Evolutionary conservation across 2,888 invertebrate species (phyloP).

Genomic region (Ichneumoninae sp.): DNA sequence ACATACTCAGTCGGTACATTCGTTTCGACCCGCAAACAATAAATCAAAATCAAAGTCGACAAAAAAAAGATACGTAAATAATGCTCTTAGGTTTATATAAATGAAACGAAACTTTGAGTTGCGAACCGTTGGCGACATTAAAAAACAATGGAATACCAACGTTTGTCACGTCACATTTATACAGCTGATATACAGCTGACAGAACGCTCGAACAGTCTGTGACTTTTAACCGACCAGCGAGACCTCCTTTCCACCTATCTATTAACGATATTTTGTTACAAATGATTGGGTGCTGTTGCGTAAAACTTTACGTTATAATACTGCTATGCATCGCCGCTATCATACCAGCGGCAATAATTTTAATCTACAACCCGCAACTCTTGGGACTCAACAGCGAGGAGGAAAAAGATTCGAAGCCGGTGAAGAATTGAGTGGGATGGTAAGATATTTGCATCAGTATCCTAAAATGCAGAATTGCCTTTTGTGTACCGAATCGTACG

Average conservation of each 20-base stretch:
- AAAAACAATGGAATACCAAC: background rate
- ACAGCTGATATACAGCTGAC: background rate
- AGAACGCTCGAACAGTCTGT: background rate
- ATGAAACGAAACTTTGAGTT: too few relatives aligned
- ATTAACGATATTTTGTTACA: slow-evolving; percentile 14
- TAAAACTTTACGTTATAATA: slow-evolving; percentile 62
- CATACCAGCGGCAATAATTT: slow-evolving; percentile 64
- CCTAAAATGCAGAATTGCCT: background rate
- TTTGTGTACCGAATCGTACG: too few relatives aligned
- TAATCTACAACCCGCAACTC: slow-evolving; percentile 63
- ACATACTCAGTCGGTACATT: too few relatives aligned
- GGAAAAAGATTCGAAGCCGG: slow-evolving; percentile 4
- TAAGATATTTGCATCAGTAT: background rate
- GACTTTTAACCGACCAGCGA: background rate
- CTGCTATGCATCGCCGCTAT: slow-evolving; percentile 59
- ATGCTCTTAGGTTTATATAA: too few relatives aligned
- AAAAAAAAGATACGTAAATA: too few relatives aligned
- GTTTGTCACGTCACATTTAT: background rate
- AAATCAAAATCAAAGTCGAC: too few relatives aligned
- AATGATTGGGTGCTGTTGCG: slow-evolving; percentile 65
- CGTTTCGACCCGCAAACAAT: too few relatives aligned
- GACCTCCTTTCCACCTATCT: background rate
- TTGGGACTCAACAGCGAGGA: slow-evolving; percentile 48
- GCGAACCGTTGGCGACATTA: background rate
- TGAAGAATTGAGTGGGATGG: background rate